Evolutionary conservation across 2,113 vertebrate genomes (phyloP).

Genomic region (Lepidothrix coronata): DNA sequence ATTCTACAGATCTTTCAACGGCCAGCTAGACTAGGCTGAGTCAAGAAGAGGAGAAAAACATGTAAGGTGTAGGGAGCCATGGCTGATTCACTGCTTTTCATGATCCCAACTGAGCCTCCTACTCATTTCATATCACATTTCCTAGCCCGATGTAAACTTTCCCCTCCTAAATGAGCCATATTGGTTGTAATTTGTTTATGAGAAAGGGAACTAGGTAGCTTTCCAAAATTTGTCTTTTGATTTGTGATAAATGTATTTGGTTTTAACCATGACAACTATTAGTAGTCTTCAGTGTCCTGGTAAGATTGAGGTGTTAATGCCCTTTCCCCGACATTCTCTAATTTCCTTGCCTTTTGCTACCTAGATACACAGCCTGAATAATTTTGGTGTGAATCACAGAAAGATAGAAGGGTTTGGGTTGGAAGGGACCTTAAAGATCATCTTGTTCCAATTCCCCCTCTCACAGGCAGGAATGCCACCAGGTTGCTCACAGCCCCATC

Average conservation of each 20-base stretch:
- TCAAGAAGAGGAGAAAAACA: neutral
- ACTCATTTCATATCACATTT: neutral
- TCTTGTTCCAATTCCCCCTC: rapidly evolving
- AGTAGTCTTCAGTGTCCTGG: neutral
- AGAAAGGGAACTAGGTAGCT: neutral
- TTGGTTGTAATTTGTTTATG: neutral
- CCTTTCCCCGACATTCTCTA: neutral
- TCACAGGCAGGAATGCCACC: neutral
- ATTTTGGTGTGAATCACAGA: neutral
- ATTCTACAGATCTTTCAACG: neutral
- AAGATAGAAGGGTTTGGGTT: neutral
- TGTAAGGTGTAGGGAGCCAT: neutral
- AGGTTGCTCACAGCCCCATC: neutral
- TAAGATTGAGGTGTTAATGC: neutral
- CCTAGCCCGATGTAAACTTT: neutral
- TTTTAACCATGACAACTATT: neutral
- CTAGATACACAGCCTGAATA: neutral
- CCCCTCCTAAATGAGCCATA: neutral
- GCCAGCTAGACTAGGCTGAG: neutral
- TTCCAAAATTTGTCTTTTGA: neutral
- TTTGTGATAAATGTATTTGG: neutral
- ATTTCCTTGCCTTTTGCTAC: neutral
- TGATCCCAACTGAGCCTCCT: neutral
- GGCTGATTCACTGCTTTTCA: neutral
- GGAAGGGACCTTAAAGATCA: neutral